Base-by-base conservation (phyloP, 2,113 vertebrate genomes). In the Chrysemys picta region DNA sequence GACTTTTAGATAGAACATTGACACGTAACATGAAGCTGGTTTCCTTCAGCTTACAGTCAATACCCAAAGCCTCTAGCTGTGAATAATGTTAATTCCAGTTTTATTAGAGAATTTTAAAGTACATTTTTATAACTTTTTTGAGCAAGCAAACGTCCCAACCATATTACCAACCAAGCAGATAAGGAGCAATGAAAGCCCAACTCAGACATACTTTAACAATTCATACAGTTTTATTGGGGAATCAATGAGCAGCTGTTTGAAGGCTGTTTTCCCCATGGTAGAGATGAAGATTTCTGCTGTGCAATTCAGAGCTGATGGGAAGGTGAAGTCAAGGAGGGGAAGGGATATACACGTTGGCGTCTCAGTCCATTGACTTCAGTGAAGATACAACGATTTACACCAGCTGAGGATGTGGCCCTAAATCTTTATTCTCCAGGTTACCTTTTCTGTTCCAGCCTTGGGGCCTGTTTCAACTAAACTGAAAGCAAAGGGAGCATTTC, bases 31-130 rank as follows among this genome's bases (percentile, higher is more conserved):
- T 8, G 52, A 31, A 95, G 82, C 87, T 29, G 76, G 10, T 82
- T 91, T 87, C 82, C 85, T 90, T 84, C 87, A 82, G 85, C 65
- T 84, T 56, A 6, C 1, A 87, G 85, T 57, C 80, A 90, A 14
- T 89, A 84, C 92, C 85, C 96, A 87, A 82, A 80, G 76, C 75
- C 90, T 96, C 89, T 87, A 92, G 89, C 85, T 90, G 89, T 89
- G 80, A 47, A 8, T 65, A 92, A 90, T 35, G 80, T 62, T 82
- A 93, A 94, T 80, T 89, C 87, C 35, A 3, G 35, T 90, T 93
- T 92, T 93, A 93, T 92, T 84, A 93, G 91, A 52, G 80, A 45
- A 22, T 91, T 92, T 94, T 93, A 93, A 89, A 95, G 89, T 82
- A 85, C 49, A 84, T 90, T 94, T 90, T 92, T 93, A 89, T 49